Conservation (phyloP, 2,113 vertebrate species). For the Halcyon malimbica region DNA sequence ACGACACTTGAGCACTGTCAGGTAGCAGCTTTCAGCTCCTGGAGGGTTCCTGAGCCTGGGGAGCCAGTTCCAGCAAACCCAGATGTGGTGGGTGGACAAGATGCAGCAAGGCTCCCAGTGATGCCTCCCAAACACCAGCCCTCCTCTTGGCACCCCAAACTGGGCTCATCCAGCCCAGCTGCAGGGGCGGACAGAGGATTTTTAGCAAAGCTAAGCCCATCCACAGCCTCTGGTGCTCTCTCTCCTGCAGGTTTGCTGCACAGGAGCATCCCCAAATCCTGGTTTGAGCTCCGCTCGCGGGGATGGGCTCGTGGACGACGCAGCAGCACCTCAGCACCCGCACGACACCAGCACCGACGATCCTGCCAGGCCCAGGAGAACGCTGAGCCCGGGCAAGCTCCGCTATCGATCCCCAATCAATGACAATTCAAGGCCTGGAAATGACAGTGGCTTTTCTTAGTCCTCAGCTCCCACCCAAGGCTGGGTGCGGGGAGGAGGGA, state of each 20-base stretch:
- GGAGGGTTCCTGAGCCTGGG: background rate
- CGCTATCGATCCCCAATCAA: constrained; percentile 29
- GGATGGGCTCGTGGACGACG: background rate
- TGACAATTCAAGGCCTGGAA: constrained; percentile 44
- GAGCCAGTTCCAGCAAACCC: background rate
- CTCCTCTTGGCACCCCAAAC: background rate
- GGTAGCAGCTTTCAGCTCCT: background rate
- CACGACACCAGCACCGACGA: fast-evolving
- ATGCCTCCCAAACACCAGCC: background rate
- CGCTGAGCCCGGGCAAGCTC: background rate
- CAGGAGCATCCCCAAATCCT: background rate
- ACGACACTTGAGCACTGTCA: fast-evolving
- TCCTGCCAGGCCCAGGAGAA: background rate
- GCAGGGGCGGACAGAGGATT: fast-evolving
- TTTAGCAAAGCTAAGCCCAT: background rate
- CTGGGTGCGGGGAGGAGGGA: background rate
- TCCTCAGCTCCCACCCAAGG: background rate
- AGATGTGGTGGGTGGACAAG: fast-evolving
- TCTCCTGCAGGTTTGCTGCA: background rate
- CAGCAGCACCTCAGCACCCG: background rate
- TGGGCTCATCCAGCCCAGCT: background rate
- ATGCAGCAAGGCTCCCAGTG: fast-evolving
- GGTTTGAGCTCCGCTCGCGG: background rate
- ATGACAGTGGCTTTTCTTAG: background rate
- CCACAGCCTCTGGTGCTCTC: background rate